phyloP scores from a whole-genome alignment of 2,113 vertebrate species.

The Cacatua alba region DNA sequence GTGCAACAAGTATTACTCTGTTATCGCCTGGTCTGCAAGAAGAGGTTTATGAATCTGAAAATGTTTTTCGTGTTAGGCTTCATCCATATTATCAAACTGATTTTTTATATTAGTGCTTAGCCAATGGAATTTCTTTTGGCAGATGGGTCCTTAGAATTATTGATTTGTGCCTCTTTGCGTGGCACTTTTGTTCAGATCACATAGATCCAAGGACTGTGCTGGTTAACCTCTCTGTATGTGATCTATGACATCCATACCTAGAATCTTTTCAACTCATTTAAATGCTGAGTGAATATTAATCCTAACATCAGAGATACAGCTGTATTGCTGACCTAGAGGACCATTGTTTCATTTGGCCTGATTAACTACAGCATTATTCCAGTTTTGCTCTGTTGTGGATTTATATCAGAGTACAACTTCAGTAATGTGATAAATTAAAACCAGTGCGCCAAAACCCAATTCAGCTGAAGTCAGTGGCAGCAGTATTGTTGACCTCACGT shows the following conservation, averaged over 20 bases:
- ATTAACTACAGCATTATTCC: conserved; percentile 24
- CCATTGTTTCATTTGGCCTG: conserved; percentile 22
- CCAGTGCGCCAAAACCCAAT: neutral
- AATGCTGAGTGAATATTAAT: neutral
- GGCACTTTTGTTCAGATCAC: neutral
- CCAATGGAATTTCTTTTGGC: neutral
- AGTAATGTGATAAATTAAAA: conserved; percentile 40
- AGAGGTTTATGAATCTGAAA: neutral
- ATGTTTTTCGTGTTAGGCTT: neutral
- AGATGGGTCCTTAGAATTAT: neutral
- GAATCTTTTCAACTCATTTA: conserved; percentile 5
- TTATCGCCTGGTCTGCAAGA: neutral
- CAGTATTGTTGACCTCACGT: neutral
- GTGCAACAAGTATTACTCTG: neutral
- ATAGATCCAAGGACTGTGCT: neutral
- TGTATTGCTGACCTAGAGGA: conserved; percentile 38
- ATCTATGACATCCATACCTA: neutral
- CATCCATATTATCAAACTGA: neutral
- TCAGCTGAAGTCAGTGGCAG: conserved; percentile 1
- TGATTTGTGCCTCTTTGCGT: conserved; percentile 2
- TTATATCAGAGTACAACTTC: neutral
- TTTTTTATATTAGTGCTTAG: neutral
- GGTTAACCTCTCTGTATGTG: neutral
- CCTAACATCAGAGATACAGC: conserved; percentile 29
- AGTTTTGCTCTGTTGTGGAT: neutral